phyloP scores from a whole-genome alignment of 2,888 invertebrate species.

The Tenodera sinensis region DNA sequence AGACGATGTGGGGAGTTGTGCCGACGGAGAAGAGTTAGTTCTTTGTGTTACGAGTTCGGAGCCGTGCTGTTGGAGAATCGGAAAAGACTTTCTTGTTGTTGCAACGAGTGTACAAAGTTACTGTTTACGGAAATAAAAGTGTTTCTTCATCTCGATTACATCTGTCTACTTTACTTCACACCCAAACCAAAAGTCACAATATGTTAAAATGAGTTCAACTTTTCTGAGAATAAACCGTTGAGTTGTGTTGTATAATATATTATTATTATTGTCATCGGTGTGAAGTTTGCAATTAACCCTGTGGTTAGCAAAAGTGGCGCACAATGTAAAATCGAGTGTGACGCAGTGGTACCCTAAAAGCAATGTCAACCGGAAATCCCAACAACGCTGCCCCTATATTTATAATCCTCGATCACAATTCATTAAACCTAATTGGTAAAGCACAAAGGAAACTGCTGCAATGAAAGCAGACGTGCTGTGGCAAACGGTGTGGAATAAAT shows the following conservation, averaged over 20 bases:
- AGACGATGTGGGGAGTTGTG: too few species aligned
- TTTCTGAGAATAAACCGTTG: too few species aligned
- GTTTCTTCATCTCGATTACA: too few species aligned
- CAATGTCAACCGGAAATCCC: neutral
- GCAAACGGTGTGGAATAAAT: neutral
- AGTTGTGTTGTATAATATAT: neutral
- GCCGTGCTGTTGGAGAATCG: too few species aligned
- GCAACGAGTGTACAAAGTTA: too few species aligned
- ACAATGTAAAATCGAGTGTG: neutral
- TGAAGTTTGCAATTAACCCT: neutral
- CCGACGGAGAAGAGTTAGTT: too few species aligned
- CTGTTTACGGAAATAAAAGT: too few species aligned
- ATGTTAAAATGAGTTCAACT: too few species aligned
- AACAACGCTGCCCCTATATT: neutral
- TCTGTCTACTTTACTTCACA: too few species aligned
- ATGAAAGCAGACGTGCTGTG: neutral
- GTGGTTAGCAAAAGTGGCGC: neutral
- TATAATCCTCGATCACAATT: neutral
- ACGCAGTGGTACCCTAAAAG: neutral
- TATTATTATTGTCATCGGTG: neutral
- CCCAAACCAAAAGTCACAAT: too few species aligned
- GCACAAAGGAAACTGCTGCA: neutral
- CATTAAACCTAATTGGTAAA: neutral
- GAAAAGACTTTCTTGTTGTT: too few species aligned
- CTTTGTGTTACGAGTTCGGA: too few species aligned